Conservation (phyloP, 2,113 vertebrate species). For the Lophotis ruficrista region DNA sequence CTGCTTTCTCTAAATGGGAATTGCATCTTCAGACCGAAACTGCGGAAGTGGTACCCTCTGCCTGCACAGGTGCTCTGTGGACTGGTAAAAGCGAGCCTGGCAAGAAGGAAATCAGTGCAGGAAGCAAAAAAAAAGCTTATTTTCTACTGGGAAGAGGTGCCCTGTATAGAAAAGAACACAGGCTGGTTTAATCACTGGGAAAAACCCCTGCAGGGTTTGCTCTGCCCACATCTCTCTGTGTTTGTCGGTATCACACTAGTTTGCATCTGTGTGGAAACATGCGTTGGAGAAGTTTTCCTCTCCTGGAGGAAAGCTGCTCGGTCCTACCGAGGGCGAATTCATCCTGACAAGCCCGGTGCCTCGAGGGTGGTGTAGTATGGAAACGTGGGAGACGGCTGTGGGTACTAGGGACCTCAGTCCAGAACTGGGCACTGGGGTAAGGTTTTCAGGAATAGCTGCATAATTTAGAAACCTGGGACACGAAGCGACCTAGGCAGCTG, state of each 20-base stretch:
- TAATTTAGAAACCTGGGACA: background rate
- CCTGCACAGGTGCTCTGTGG: background rate
- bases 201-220: background rate
- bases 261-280: background rate
- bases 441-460: background rate
- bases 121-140: background rate
- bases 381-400: background rate
- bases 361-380: rapidly evolving
- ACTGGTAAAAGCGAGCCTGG: background rate
- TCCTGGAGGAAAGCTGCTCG: background rate
- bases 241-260: rapidly evolving
- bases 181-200: background rate
- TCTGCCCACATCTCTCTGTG: background rate
- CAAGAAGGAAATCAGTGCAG: background rate
- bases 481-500: background rate
- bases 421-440: background rate
- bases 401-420: background rate
- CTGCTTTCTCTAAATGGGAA: background rate
- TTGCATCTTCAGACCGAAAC: background rate
- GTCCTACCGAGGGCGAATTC: background rate
- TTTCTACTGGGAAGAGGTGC: background rate
- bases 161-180: background rate
- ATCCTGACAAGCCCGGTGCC: background rate
- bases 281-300: background rate
- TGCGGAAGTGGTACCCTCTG: background rate